Base-by-base conservation (phyloP, 2,113 vertebrate species). In the Formicarius rufipectus region DNA sequence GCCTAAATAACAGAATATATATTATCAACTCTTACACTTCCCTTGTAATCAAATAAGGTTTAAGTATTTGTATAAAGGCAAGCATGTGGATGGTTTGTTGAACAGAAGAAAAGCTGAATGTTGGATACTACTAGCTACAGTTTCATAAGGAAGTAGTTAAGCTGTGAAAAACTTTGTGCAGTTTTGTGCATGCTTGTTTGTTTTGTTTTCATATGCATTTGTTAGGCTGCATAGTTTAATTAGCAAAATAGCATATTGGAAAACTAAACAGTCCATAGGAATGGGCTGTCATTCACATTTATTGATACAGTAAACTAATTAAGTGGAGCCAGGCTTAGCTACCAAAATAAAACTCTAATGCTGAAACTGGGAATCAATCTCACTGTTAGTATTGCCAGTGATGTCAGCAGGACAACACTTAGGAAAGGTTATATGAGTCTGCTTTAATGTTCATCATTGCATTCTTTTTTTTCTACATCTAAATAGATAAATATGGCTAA, bases 281-380 rank as follows among this genome's bases (percentile, higher is more conserved):
- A 66, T 35, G 35, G 12, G 5, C 27, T 90, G 80, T 88, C 10
- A 67, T 62, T 59, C 7, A 20, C 35, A 40, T 85, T 66, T 95
- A 90, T 89, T 74, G 71, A 76, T 28, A 69, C 23, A 91, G 10
- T 45, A 93, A 92, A 77, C 40, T 89, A 95, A 87, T 89, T 85
- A 95, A 64, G 28, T 30, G 12, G 37, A 87, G 49, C 33, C 39
- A 71, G 59, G 45, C 42, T 67, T 87, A 76, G 76, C 27, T 20
- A 69, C 25, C 58, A 91, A 93, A 96, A 76, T 85, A 83, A 87
- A 85, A 77, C 73, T 55, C 18, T 85, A 66, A 63, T 44, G 23
- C 21, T 88, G 78, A 90, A 91, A 91, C 23, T 59, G 59, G 72
- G 35, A 94, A 91, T 93, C 87, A 80, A 49, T 92, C 10, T 73